Evolutionary conservation across 2,797 vertebrate genomes (phyloP), one percentile per base, ranked within the genome.

Genomic region (Leontocebus nigricollis): DNA sequence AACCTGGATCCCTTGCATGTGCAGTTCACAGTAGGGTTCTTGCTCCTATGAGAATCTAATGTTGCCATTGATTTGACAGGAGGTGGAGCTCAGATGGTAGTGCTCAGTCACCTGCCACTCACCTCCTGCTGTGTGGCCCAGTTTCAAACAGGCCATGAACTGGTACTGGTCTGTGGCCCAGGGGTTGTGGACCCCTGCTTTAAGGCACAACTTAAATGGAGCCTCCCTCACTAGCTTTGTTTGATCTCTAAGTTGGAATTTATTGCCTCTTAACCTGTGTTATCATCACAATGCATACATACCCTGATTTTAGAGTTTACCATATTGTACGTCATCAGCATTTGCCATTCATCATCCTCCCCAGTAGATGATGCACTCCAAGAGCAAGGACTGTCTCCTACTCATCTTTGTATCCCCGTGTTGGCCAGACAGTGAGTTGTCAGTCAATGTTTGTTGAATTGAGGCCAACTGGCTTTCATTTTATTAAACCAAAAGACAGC

Each of bases 401-500:
- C 50, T 90, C 85, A 61, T 87, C 83, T 90, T 44, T 48, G 39
- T 15, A 70, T 76, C 22, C 26, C 1, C 3, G 30, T 70, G 67
- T 73, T 80, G 59, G 57, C 73, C 88, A 91, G 84, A 92, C 44
- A 87, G 27, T 61, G 92, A 81, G 61, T 93, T 95, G 92, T 94
- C 93, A 90, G 88, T 88, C 90, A 96, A 92, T 94, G 80, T 61
- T 96, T 97, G 59, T 79, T 97, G 95, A 94, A 89, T 36, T 73
- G 57, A 96, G 86, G 87, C 91, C 96, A 96, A 84, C 48, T 93
- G 59, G 88, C 50, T 92, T 61, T 88, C 77, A 92, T 97, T 93
- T 92, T 96, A 96, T 96, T 95, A 93, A 96, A 83, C 67, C 80
- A 95, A 92, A 93, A 81, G 41, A 97, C 46, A 97, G 17, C 61